Conservation (phyloP, 2,797 vertebrate species). For the Gymnothorax javanicus region DNA sequence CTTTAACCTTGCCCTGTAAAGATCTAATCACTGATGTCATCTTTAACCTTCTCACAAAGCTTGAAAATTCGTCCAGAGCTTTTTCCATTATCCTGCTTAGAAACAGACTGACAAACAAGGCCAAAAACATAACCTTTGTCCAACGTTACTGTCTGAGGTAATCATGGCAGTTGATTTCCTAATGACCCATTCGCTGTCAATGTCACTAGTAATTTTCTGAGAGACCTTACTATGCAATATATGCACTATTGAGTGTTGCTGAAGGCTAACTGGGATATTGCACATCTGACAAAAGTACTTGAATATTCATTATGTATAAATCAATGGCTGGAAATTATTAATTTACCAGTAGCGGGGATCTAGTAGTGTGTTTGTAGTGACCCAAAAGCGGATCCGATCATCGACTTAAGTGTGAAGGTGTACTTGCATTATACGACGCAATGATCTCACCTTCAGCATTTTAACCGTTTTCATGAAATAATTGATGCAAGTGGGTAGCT, state of each 20-base stretch:
- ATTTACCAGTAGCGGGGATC: not conserved
- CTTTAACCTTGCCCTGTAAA: too few relatives aligned
- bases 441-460: not conserved
- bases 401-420: not conserved
- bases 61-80: too few relatives aligned
- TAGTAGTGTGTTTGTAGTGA: not conserved
- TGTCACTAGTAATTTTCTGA: not conserved
- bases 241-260: not conserved
- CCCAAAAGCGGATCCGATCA: not conserved
- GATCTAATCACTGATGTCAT: too few relatives aligned
- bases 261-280: slow-evolving; percentile 6
- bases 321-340: not conserved
- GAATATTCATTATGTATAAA: not conserved
- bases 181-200: not conserved
- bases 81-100: too few relatives aligned
- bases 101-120: too few relatives aligned
- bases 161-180: not conserved
- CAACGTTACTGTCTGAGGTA: too few relatives aligned
- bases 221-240: not conserved
- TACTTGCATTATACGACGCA: not conserved
- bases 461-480: not conserved
- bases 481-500: not conserved
- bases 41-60: too few relatives aligned
- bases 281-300: not conserved
- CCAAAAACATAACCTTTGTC: too few relatives aligned